phyloP scores from a whole-genome alignment of 2,797 vertebrate genomes.

The Acestrorhynchus altus region DNA sequence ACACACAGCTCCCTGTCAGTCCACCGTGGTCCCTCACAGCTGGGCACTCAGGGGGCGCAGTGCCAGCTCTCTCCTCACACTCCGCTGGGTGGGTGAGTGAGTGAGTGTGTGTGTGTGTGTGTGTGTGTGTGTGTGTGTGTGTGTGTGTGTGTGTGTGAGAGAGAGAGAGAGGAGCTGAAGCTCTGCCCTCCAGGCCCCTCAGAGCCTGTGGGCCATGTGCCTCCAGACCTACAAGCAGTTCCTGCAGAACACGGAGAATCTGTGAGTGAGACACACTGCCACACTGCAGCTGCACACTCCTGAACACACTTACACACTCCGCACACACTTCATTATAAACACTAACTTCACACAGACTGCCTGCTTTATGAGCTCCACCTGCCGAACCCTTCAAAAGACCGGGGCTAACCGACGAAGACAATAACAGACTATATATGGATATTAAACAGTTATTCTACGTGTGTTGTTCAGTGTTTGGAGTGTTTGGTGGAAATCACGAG shows the following conservation, averaged over 20 bases:
- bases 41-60: slow-evolving; percentile 39
- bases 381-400: no score
- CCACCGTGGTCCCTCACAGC: slow-evolving; percentile 39
- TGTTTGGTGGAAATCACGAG: no score
- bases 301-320: background rate
- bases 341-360: no score
- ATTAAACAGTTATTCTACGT: no score
- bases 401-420: no score
- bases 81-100: slow-evolving; percentile 11
- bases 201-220: background rate
- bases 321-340: background rate
- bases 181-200: slow-evolving; percentile 9
- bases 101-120: slow-evolving; percentile 34
- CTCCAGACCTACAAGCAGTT: background rate
- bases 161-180: background rate
- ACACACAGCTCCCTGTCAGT: slow-evolving; percentile 12
- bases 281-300: background rate
- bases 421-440: no score
- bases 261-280: background rate
- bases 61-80: slow-evolving; percentile 49
- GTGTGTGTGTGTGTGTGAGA: slow-evolving; percentile 6
- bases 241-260: background rate
- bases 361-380: no score
- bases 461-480: no score
- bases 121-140: slow-evolving; percentile 15